phyloP scores from a whole-genome alignment of 2,888 invertebrate species.

The Andricus curvator region DNA sequence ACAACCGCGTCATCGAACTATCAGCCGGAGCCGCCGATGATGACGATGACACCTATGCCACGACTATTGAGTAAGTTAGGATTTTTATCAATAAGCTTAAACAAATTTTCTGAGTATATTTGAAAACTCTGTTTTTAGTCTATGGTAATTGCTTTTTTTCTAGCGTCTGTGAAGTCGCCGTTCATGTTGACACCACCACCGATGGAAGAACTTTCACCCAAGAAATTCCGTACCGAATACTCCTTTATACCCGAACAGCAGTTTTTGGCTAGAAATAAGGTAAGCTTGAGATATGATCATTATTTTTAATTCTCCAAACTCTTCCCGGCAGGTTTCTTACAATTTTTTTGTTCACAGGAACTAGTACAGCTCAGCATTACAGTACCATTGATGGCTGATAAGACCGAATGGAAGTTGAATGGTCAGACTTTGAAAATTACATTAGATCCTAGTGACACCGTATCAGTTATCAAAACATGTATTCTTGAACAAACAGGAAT shows the following conservation, averaged over 20 bases:
- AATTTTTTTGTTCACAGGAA: constrained; percentile 78
- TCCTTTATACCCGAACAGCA: constrained; percentile 93
- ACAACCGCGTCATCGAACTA: constrained; percentile 74
- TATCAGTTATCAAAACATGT: constrained; percentile 92
- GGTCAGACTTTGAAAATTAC: constrained; percentile 92
- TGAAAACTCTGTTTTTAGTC: background rate
- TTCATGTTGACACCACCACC: constrained; percentile 76
- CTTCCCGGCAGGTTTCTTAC: background rate
- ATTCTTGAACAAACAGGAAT: constrained; percentile 93
- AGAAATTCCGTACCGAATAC: constrained; percentile 95
- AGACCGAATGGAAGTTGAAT: constrained; percentile 96
- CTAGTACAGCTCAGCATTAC: constrained; percentile 90
- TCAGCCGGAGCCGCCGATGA: constrained; percentile 80
- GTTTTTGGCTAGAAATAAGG: constrained; percentile 86
- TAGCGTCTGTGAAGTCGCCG: constrained; percentile 76
- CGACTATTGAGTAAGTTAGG: constrained; percentile 59
- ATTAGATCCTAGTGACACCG: constrained; percentile 87
- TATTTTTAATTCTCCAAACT: constrained; percentile 12
- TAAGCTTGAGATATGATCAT: constrained; percentile 61
- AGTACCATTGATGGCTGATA: constrained; percentile 91
- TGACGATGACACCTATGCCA: constrained; percentile 84
- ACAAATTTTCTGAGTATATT: background rate
- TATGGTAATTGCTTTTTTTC: constrained; percentile 19
- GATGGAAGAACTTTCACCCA: constrained; percentile 86
- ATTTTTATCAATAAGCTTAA: background rate